These are phyloP conservation scores for Holcopasites calliopsidis DNA, from an alignment of 1,140 invertebrate species.

Conservation along the genomic window DNA sequence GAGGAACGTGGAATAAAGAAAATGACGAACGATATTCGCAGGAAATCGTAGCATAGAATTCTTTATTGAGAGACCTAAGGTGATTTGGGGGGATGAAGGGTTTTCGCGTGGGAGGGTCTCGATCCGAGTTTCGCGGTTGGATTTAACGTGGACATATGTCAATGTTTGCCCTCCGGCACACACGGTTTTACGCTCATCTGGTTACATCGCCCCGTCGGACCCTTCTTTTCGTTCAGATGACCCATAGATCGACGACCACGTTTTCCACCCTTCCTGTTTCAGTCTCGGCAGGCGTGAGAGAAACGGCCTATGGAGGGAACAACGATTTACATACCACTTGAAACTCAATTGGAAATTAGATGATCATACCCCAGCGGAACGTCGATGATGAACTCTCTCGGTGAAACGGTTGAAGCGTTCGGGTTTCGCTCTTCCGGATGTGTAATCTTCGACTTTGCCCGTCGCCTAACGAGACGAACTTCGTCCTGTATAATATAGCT, in stretches of 20 bases:
- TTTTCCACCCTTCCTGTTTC: conserved; percentile 17
- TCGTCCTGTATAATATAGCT: neutral
- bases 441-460: conserved; percentile 14
- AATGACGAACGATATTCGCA: neutral
- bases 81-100: conserved; percentile 4
- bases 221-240: conserved; percentile 67
- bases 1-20: neutral
- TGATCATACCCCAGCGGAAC: neutral
- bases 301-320: conserved; percentile 39
- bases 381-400: neutral
- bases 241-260: conserved; percentile 61
- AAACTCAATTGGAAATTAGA: conserved; percentile 44
- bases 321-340: conserved; percentile 44
- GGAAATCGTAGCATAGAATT: neutral
- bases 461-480: conserved; percentile 9
- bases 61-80: neutral
- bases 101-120: conserved; percentile 20
- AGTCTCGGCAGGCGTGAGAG: conserved; percentile 18
- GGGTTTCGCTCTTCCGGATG: neutral
- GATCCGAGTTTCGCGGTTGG: conserved; percentile 59
- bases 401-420: neutral
- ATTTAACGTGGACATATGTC: conserved; percentile 76
- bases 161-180: conserved; percentile 75
- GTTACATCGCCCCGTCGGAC: conserved; percentile 59
- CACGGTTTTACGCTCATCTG: conserved; percentile 74